Evolutionary conservation across 2,113 vertebrate genomes (phyloP).

Genomic region (Gambusia affinis): DNA sequence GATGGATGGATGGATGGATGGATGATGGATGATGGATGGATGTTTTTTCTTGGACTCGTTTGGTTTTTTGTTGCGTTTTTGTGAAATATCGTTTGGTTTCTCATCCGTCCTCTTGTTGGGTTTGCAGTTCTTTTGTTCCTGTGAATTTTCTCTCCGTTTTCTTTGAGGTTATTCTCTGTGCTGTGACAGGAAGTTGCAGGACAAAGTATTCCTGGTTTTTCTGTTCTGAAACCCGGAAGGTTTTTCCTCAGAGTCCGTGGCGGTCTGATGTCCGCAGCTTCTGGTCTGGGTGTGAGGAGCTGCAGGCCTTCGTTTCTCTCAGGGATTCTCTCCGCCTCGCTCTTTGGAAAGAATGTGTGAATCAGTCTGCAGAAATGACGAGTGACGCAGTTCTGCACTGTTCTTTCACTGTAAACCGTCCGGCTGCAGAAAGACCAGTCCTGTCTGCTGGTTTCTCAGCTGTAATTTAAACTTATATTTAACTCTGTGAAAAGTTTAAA

Average conservation of each 20-base stretch:
- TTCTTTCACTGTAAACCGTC: not conserved
- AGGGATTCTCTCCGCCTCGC: not conserved
- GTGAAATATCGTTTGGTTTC: too few species aligned
- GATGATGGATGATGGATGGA: too few species aligned
- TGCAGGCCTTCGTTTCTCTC: not conserved
- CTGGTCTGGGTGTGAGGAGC: conserved; percentile 1
- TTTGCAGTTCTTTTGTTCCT: not conserved
- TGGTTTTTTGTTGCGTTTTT: too few species aligned
- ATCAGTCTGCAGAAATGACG: conserved; percentile 24
- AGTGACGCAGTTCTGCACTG: not conserved
- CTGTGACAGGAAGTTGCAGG: not conserved
- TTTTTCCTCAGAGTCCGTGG: not conserved
- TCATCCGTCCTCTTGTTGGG: not conserved
- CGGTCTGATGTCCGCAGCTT: not conserved
- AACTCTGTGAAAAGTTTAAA: not conserved
- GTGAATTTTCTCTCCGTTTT: not conserved
- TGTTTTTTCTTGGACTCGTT: too few species aligned
- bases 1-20: too few species aligned
- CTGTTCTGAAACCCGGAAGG: not conserved
- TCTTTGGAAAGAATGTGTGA: conserved; percentile 36
- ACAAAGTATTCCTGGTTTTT: not conserved
- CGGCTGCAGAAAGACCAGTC: not conserved
- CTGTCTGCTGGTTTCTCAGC: not conserved
- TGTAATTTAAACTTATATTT: not conserved
- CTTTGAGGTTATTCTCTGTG: not conserved